Conservation (phyloP, 2,888 invertebrate genomes). For the Mesochorus sp. region DNA sequence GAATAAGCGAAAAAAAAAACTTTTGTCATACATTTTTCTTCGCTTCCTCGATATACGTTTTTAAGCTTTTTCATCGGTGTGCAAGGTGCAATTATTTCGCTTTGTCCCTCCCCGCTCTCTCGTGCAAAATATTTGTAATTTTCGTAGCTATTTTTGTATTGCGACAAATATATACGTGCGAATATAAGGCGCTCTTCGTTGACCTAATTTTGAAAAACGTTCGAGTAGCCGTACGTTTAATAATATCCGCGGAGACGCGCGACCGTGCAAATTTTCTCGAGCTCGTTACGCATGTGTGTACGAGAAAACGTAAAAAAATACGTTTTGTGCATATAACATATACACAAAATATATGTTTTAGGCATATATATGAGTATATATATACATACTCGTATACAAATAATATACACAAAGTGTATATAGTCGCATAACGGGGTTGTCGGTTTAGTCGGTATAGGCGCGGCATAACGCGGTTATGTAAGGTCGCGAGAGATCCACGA, state of each 20-base stretch:
- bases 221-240: slow-evolving; percentile 35
- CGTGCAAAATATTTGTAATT: no score
- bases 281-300: background rate
- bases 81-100: background rate
- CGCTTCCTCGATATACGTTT: background rate
- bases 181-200: slow-evolving; percentile 9
- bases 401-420: slow-evolving; percentile 26
- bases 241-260: slow-evolving; percentile 42
- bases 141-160: background rate
- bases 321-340: background rate
- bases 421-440: slow-evolving; percentile 57
- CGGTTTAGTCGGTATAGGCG: slow-evolving; percentile 57
- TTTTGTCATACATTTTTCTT: background rate
- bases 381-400: slow-evolving; percentile 12
- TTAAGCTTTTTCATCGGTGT: background rate
- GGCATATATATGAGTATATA: background rate
- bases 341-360: background rate
- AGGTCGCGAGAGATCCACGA: slow-evolving; percentile 40
- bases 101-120: no score
- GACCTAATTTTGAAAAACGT: slow-evolving; percentile 45
- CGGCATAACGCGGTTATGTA: slow-evolving; percentile 65
- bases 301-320: background rate
- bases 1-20: background rate
- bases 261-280: background rate
- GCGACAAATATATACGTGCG: background rate